Evolutionary conservation across 2,797 vertebrate species (phyloP).

Genomic region (Macrochelys suwanniensis): DNA sequence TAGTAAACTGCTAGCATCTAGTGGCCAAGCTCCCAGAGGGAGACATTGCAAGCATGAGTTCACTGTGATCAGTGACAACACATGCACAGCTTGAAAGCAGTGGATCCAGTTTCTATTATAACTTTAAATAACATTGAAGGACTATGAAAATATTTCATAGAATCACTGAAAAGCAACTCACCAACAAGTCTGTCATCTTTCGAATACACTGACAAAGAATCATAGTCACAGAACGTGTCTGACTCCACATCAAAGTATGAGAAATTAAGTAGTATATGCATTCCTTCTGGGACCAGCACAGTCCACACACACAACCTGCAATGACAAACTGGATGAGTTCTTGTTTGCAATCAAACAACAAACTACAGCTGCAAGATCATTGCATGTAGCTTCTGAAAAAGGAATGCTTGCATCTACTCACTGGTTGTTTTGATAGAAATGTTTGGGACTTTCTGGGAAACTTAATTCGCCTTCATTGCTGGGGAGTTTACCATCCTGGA

Average conservation of each 20-base stretch:
- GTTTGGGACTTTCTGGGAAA: conserved; percentile 79
- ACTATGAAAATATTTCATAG: background rate
- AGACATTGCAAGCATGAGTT: background rate
- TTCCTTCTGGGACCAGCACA: conserved; percentile 77
- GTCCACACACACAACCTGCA: conserved; percentile 86
- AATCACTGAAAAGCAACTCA: conserved; percentile 70
- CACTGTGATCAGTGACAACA: background rate
- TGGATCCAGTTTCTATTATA: background rate
- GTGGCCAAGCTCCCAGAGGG: background rate
- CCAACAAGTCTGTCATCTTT: conserved; percentile 79
- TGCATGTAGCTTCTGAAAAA: background rate
- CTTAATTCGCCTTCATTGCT: conserved; percentile 78
- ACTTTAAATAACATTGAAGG: background rate
- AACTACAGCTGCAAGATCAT: background rate
- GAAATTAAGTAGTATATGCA: conserved; percentile 82
- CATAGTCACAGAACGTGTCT: conserved; percentile 79
- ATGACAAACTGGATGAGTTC: background rate
- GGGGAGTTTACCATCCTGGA: conserved; percentile 74
- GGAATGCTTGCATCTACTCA: conserved; percentile 70
- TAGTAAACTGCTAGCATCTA: background rate
- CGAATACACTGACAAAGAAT: conserved; percentile 76
- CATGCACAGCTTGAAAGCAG: background rate
- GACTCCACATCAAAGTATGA: conserved; percentile 84
- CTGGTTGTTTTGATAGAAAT: conserved; percentile 85
- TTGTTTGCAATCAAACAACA: conserved; percentile 1